Evolutionary conservation across 2,888 invertebrate genomes (phyloP), one percentile per base, ranked within the genome.

Genomic region (Ganaspis brasiliensis): DNA sequence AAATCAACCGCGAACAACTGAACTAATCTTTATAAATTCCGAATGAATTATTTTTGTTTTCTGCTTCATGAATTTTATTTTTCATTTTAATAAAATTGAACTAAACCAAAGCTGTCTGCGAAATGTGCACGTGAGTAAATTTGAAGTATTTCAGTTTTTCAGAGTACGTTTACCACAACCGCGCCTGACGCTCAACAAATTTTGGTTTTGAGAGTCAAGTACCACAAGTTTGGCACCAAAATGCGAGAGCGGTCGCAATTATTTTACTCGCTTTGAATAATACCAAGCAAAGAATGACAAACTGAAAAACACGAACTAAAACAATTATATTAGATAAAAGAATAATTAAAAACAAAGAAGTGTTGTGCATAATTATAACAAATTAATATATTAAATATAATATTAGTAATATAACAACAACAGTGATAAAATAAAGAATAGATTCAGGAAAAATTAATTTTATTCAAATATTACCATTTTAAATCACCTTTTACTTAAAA

Each of bases 181-280:
- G 52, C 52, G 52, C 19, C 19, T 19, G 52, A 19, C 16, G 52
- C 52, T 52, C 52, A 52, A 52, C 52, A 52, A 52, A 52, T 52
- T 52, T 52, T 52, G 52, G 52, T 52, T 52, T 52, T 52, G 52
- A 52, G 52, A 52, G 52, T 52, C 52, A 52, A 52, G 19, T 16
- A 52, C 52, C 52, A 9, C 52, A 52, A 52, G 52, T 52, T 52
- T 52, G 52, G 52, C 52, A 52, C 52, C 52, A 52, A 52, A 52
- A 52, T 52, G 19, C 52, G 16, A 52, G 52, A 52, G 52, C 19
- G 52, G 52, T 52, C 6, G 52, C 52, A 52, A 52, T 52, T 52
- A 52, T 52, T 52, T 52, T 19, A 19, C 16, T 31, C 6, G 31
- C 19, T 8, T 5, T 52, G 52, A 52, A 52, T 52, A 52, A 52